Conservation (phyloP, 2,888 invertebrate species). For the Pyrrhia umbra region DNA sequence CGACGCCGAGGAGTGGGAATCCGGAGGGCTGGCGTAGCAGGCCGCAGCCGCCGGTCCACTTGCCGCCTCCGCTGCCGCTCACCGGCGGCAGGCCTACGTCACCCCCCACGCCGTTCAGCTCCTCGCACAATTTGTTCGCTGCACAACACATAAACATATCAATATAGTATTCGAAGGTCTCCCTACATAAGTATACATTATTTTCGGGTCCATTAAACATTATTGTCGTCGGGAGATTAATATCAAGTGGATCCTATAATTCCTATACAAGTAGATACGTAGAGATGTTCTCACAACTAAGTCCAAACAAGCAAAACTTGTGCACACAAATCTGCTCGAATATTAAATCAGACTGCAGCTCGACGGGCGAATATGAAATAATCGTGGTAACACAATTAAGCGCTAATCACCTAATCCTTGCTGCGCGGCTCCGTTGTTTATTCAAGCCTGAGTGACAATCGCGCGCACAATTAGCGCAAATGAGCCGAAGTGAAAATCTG, state of each 20-base stretch:
- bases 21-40: slow-evolving; percentile 91
- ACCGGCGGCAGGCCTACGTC: slow-evolving; percentile 79
- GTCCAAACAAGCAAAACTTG: slow-evolving; percentile 74
- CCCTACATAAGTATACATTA: slow-evolving; percentile 32
- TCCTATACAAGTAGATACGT: background rate
- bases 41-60: slow-evolving; percentile 92
- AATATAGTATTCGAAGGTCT: slow-evolving; percentile 28
- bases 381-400: slow-evolving; percentile 89
- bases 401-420: slow-evolving; percentile 90
- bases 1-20: slow-evolving; percentile 90
- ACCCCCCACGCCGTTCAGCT: slow-evolving; percentile 83
- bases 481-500: slow-evolving; percentile 90
- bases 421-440: slow-evolving; percentile 88
- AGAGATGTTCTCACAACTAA: slow-evolving; percentile 54
- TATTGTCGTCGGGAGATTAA: slow-evolving; percentile 29
- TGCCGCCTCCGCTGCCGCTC: slow-evolving; percentile 84
- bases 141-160: slow-evolving; percentile 64
- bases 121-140: slow-evolving; percentile 87
- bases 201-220: slow-evolving; percentile 48
- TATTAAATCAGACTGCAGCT: slow-evolving; percentile 86
- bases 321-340: slow-evolving; percentile 83
- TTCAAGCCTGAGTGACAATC: slow-evolving; percentile 90
- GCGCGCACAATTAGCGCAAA: slow-evolving; percentile 90
- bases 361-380: slow-evolving; percentile 86
- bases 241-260: slow-evolving; percentile 45